Percentiles rank a stretch among this genome's conserved stretches.
Evolutionary conservation across 2,888 invertebrate genomes (phyloP).

Genomic region (Drosophila birchii): DNA sequence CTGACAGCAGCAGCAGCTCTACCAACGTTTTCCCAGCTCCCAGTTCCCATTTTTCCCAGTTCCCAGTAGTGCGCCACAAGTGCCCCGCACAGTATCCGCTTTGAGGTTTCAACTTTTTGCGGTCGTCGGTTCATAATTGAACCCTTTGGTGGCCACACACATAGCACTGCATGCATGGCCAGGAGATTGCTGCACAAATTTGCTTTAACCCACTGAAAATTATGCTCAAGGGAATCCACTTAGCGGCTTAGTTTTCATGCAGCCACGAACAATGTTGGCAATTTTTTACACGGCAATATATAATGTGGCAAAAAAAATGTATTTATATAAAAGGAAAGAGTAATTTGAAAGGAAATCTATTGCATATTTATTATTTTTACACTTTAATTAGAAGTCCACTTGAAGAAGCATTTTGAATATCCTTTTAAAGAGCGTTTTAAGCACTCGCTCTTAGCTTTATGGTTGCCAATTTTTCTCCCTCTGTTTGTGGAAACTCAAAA

Average conservation of each 20-base stretch:
- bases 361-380: not conserved
- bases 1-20: conserved; percentile 3
- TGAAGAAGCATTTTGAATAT: too few relatives aligned
- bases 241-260: conserved; percentile 28
- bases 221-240: conserved; percentile 54
- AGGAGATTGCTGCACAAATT: conserved; percentile 55
- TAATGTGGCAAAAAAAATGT: not conserved
- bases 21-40: conserved; percentile 1
- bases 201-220: conserved; percentile 59
- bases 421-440: too few relatives aligned
- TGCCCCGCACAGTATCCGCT: conserved; percentile 49
- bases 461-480: conserved; percentile 1
- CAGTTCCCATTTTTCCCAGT: conserved; percentile 1
- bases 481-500: conserved; percentile 8
- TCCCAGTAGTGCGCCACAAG: conserved; percentile 35
- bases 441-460: too few relatives aligned
- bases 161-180: conserved; percentile 6
- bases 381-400: not conserved
- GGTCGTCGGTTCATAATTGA: conserved; percentile 69
- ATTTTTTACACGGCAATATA: conserved; percentile 3
- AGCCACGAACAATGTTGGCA: conserved; percentile 23
- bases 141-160: conserved; percentile 62
- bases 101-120: conserved; percentile 45
- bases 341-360: not conserved
- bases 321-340: not conserved